Conservation (phyloP, 1,140 invertebrate genomes). For the Drosophila orosa region DNA sequence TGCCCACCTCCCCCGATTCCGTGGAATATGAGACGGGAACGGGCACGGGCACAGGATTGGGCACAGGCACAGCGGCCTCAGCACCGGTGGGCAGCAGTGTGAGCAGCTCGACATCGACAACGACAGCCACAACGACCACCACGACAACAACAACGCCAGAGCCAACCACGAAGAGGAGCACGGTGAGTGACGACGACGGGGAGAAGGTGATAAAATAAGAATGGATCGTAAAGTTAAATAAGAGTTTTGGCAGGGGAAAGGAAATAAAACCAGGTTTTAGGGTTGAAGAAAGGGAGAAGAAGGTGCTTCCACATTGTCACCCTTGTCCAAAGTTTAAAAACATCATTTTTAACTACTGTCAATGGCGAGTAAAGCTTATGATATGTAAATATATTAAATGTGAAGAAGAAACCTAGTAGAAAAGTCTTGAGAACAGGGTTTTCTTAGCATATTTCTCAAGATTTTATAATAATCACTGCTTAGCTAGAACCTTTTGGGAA, state of each 20-base stretch:
- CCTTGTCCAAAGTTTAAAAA: constrained; percentile 12
- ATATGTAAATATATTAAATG: neutral
- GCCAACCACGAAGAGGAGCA: constrained; percentile 60
- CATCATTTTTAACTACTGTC: constrained; percentile 1
- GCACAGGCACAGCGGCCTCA: constrained; percentile 74
- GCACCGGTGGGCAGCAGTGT: constrained; percentile 76
- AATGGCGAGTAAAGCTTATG: neutral
- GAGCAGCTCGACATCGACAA: constrained; percentile 69
- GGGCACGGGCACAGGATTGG: constrained; percentile 44
- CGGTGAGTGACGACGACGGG: constrained; percentile 62
- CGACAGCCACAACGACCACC: constrained; percentile 62
- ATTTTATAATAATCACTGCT: neutral
- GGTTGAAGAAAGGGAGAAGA: neutral
- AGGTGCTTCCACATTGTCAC: constrained; percentile 5
- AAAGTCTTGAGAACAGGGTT: neutral
- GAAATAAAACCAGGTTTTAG: neutral
- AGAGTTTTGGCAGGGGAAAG: neutral
- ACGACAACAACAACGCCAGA: constrained; percentile 61
- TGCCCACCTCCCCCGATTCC: constrained; percentile 75
- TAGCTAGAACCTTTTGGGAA: too few relatives aligned
- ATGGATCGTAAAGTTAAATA: constrained; percentile 27
- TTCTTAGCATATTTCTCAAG: too few relatives aligned
- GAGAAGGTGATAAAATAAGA: constrained; percentile 25
- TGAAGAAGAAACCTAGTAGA: neutral
- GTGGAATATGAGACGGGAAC: constrained; percentile 61